These are phyloP conservation scores for Pomatostomus ruficeps DNA, from an alignment of 2,113 vertebrate species.

Conservation along the genomic window DNA sequence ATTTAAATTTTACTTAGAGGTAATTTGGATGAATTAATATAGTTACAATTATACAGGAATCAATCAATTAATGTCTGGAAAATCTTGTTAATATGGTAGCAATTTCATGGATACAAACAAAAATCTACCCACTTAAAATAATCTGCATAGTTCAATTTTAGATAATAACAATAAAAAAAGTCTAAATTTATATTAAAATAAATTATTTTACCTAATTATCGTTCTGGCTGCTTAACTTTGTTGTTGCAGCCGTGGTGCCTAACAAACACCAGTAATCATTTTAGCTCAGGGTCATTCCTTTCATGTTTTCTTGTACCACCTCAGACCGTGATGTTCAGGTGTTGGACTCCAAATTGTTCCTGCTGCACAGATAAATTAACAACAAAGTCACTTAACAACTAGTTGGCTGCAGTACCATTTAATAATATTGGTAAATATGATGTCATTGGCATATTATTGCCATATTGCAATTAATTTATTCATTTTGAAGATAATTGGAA, in stretches of 20 bases:
- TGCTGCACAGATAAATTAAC: not conserved
- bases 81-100: constrained; percentile 72
- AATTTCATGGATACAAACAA: constrained; percentile 72
- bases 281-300: not conserved
- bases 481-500: not conserved
- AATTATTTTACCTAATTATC: not conserved
- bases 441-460: not conserved
- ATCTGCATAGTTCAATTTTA: constrained; percentile 57
- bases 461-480: not conserved
- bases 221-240: not conserved
- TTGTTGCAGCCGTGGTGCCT: not conserved
- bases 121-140: constrained; percentile 55
- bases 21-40: constrained; percentile 81
- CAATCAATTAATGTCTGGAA: constrained; percentile 76
- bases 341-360: not conserved
- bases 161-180: constrained; percentile 42
- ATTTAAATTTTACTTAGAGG: constrained; percentile 80
- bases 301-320: not conserved
- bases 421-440: not conserved
- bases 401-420: not conserved
- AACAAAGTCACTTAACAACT: not conserved
- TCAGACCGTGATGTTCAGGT: not conserved
- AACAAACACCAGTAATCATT: not conserved
- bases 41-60: constrained; percentile 76
- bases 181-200: not conserved